Base-by-base conservation (phyloP, 2,797 vertebrate species). In the Sardinella longiceps region DNA sequence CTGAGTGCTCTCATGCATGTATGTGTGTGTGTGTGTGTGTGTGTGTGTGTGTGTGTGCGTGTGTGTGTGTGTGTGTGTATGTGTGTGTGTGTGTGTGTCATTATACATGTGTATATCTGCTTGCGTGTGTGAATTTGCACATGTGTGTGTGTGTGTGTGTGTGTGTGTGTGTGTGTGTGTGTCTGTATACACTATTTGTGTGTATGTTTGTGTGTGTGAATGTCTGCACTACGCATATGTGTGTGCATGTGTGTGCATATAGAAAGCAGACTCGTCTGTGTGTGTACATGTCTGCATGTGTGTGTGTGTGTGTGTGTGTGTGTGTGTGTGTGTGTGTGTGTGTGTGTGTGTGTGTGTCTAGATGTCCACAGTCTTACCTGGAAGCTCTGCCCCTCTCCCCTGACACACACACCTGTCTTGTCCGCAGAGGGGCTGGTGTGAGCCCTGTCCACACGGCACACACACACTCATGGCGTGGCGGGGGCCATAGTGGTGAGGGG, bases 401-500 rank as follows among this genome's bases (percentile, higher is more conserved):
- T 30, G 89, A 82, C 97, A 99, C 85, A 91, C 12, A 0, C 97
- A 98, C 0, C 87, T 93, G 9, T 91, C 91, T 88, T 97, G 96
- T 9, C 96, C 97, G 48, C 95, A 88, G 0, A 93, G 90, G 0
- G 94, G 96, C 90, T 99, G 98, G 7, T 37, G 90, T 14, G 97
- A 97, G 83, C 88, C 86, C 0, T 94, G 91, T 25, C 97, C 98
- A 23, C 97, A 99, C 0, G 96, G 93, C 4, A 96, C 86, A 0
- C 96, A 94, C 0, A 93, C 91, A 1, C 87, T 33, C 85, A 97
- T 94, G 15, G 94, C 96, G 0, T 93, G 89, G 88, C 91, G 88
- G 14, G 94, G 93, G 70, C 95, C 97, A 88, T 97, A 98, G 91
- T 97, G 95, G 33, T 93, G 91, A 46, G 86, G 88, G 0, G 97